A percentile compares a stretch with the other conserved stretches of the same genome.
phyloP scores from a whole-genome alignment of 2,888 invertebrate species.

The Cybosia mesomella region DNA sequence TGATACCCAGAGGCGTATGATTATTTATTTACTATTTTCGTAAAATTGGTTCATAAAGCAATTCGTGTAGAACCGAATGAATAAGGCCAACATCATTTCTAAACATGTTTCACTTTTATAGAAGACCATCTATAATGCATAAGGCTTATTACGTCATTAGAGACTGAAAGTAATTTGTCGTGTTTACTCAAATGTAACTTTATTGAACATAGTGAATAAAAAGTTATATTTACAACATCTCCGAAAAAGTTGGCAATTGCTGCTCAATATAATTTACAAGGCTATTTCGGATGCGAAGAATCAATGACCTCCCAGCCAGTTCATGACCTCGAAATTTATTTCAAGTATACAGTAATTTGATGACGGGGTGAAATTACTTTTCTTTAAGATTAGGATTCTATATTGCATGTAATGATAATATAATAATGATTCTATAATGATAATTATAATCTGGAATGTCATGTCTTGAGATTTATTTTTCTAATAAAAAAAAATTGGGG shows the following conservation, averaged over 20 bases:
- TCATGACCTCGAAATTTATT: constrained; percentile 2
- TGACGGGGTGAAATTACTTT: background rate
- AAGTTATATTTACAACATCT: background rate
- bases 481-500: too few species aligned
- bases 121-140: constrained; percentile 1
- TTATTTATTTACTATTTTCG: background rate
- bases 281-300: background rate
- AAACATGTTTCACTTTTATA: background rate
- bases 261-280: constrained; percentile 12
- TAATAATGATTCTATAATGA: too few species aligned
- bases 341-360: background rate
- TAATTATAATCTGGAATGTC: too few species aligned
- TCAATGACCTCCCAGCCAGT: constrained; percentile 10
- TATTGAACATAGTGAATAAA: constrained; percentile 8
- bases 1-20: too few species aligned
- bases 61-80: background rate
- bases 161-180: background rate
- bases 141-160: background rate
- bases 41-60: background rate
- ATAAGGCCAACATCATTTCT: background rate
- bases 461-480: too few species aligned
- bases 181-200: background rate
- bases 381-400: too few species aligned
- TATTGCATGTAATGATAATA: too few species aligned
- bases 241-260: background rate